phyloP scores from a whole-genome alignment of 2,113 vertebrate species.

The Corythornis madagascariensis region DNA sequence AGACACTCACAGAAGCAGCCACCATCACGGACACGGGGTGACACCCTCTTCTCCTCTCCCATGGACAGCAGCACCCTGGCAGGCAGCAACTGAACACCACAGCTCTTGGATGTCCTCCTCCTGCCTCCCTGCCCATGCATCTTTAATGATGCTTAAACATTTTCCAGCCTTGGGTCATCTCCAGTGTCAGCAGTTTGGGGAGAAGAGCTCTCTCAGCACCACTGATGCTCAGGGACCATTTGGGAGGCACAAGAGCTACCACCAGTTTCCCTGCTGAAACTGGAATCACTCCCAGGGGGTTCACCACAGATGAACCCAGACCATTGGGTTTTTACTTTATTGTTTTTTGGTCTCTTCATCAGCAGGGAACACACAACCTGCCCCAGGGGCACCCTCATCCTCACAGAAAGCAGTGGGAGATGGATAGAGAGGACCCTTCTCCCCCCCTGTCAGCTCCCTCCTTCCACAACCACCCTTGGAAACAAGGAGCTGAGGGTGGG shows the following conservation, averaged over 20 bases:
- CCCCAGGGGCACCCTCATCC: background rate
- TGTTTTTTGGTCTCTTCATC: background rate
- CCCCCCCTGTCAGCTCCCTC: background rate
- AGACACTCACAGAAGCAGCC: background rate
- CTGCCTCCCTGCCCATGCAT: background rate
- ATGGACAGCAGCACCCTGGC: background rate
- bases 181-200: background rate
- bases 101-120: slow-evolving; percentile 5
- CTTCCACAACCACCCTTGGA: background rate
- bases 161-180: slow-evolving; percentile 19
- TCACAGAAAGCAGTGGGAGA: accelerated
- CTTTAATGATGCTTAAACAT: slow-evolving; percentile 9
- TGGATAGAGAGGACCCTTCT: background rate
- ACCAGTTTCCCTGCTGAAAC: background rate
- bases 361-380: background rate
- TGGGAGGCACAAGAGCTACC: background rate
- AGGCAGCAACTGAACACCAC: background rate
- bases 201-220: background rate
- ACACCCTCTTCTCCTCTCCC: background rate
- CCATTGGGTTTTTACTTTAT: background rate
- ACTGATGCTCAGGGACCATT: accelerated
- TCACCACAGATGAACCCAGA: background rate
- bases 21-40: accelerated
- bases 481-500: background rate
- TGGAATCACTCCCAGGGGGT: accelerated